These are phyloP conservation scores for Eubasilissa regina DNA, from an alignment of 1,140 invertebrate genomes.

Conservation along the genomic window DNA sequence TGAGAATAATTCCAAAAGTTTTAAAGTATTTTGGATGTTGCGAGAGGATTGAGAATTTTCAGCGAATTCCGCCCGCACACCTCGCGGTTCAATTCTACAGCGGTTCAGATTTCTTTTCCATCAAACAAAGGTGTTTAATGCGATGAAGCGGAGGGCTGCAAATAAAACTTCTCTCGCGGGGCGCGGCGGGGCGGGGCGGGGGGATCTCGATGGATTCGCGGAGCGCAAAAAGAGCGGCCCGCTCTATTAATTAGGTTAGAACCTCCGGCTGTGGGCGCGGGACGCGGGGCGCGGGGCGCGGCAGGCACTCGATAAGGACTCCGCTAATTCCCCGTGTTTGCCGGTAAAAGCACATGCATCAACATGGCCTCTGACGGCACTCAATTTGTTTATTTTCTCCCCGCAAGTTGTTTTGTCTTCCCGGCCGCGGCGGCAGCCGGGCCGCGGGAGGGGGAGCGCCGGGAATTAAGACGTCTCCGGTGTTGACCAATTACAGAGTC, in stretches of 20 bases:
- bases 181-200: neutral
- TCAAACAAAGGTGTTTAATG: slow-evolving; percentile 54
- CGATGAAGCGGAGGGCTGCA: slow-evolving; percentile 47
- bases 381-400: slow-evolving; percentile 59
- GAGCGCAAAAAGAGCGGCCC: slow-evolving; percentile 45
- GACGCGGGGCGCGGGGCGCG: neutral
- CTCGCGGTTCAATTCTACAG: slow-evolving; percentile 45
- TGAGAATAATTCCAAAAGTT: slow-evolving; percentile 43
- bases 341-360: slow-evolving; percentile 55
- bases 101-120: slow-evolving; percentile 44
- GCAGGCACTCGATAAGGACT: slow-evolving; percentile 45
- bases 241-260: slow-evolving; percentile 58
- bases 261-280: slow-evolving; percentile 13
- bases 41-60: slow-evolving; percentile 19
- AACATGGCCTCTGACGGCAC: slow-evolving; percentile 35
- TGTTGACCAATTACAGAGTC: slow-evolving; percentile 59
- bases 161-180: slow-evolving; percentile 44
- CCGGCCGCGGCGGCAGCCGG: neutral
- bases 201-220: slow-evolving; percentile 12
- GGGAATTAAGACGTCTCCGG: slow-evolving; percentile 49
- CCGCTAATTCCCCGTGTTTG: slow-evolving; percentile 56
- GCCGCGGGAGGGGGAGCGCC: neutral
- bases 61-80: slow-evolving; percentile 13
- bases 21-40: slow-evolving; percentile 40
- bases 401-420: slow-evolving; percentile 54